These are phyloP conservation scores for Copsychus sechellarum DNA, from an alignment of 2,113 vertebrate genomes.

Conservation along the genomic window DNA sequence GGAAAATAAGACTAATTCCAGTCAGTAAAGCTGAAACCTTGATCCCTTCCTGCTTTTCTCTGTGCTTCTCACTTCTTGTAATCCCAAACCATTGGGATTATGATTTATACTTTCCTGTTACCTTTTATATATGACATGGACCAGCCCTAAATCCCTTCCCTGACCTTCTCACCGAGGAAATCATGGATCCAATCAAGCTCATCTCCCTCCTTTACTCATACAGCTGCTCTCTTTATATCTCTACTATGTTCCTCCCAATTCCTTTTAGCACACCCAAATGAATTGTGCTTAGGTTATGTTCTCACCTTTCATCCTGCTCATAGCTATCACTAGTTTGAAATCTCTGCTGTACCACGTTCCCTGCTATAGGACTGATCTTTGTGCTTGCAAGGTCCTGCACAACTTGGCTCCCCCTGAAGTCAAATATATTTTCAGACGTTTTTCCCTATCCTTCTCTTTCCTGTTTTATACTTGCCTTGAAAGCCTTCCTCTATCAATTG, in stretches of 20 bases:
- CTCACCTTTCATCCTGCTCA: not conserved
- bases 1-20: slow-evolving; percentile 18
- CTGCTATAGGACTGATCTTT: not conserved
- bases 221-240: not conserved
- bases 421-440: not conserved
- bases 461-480: not conserved
- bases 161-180: not conserved
- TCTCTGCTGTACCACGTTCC: not conserved
- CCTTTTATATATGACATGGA: not conserved
- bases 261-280: not conserved
- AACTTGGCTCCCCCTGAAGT: not conserved
- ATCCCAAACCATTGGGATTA: slow-evolving; percentile 12
- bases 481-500: not conserved
- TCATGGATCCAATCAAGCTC: not conserved
- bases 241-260: not conserved
- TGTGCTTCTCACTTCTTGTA: not conserved
- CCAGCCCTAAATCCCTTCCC: not conserved
- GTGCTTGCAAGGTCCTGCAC: not conserved
- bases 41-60: slow-evolving; percentile 28
- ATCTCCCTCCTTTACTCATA: not conserved
- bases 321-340: not conserved
- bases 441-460: not conserved
- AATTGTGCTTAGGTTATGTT: not conserved
- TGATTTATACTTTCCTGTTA: slow-evolving; percentile 29
- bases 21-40: not conserved